A percentile compares a stretch with the other conserved stretches of the same genome.
Evolutionary conservation across 2,888 invertebrate species (phyloP).

Genomic region (Andrena praecox): DNA sequence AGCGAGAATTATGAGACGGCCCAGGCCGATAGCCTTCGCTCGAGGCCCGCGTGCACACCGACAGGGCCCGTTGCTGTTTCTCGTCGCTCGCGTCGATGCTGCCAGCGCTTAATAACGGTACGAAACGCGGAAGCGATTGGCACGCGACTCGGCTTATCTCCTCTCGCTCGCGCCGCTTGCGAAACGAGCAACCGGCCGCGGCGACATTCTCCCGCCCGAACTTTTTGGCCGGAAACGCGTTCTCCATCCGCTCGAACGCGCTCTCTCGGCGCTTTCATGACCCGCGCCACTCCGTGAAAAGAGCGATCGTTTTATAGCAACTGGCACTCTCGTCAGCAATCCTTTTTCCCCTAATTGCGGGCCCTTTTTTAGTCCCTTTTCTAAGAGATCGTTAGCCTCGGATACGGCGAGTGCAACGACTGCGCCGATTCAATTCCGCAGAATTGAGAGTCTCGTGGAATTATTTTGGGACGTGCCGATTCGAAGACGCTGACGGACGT

Average conservation of each 20-base stretch:
- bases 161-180: conserved; percentile 43
- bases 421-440: not conserved
- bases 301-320: not conserved
- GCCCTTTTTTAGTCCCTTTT: not conserved
- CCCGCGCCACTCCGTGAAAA: not conserved
- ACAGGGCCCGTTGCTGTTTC: conserved; percentile 28
- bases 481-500: not conserved
- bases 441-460: not conserved
- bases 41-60: conserved; percentile 33
- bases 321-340: not conserved
- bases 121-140: conserved; percentile 74
- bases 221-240: conserved; percentile 44
- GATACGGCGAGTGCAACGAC: not conserved
- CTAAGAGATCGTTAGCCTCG: not conserved
- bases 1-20: conserved; percentile 42
- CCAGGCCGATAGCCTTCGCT: conserved; percentile 27
- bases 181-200: conserved; percentile 46
- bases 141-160: conserved; percentile 73
- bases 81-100: conserved; percentile 22
- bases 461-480: conserved; percentile 2
- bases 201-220: conserved; percentile 44
- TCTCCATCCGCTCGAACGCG: not conserved
- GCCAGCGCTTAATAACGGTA: conserved; percentile 66
- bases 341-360: not conserved
- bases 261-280: conserved; percentile 1